These are phyloP conservation scores for Calliopum simillimum DNA, from an alignment of 2,888 invertebrate genomes.

Conservation along the genomic window DNA sequence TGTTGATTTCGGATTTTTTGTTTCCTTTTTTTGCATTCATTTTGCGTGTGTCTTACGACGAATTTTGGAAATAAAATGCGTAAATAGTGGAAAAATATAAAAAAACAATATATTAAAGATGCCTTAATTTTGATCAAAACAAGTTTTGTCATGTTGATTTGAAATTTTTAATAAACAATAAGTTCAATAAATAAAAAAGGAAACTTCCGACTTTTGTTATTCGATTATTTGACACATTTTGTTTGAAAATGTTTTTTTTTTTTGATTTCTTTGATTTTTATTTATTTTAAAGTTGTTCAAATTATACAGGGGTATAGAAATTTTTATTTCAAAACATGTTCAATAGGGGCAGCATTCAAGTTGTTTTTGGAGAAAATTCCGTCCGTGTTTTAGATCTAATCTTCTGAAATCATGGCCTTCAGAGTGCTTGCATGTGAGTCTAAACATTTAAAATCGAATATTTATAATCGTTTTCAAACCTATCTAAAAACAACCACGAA, in stretches of 20 bases:
- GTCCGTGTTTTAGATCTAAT: too few species aligned
- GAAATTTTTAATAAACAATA: too few species aligned
- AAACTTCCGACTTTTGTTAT: not conserved
- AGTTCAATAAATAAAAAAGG: too few species aligned
- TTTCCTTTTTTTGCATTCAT: slow-evolving; percentile 10
- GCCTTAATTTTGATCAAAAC: slow-evolving; percentile 24
- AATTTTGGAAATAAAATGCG: slow-evolving; percentile 24
- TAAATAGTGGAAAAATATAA: slow-evolving; percentile 27
- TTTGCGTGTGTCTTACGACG: not conserved
- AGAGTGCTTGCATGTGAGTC: too few species aligned
- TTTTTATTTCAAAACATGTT: too few species aligned
- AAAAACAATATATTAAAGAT: slow-evolving; percentile 22
- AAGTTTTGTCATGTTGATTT: slow-evolving; percentile 29
- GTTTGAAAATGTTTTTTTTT: not conserved
- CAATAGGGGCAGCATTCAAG: too few species aligned
- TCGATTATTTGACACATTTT: not conserved
- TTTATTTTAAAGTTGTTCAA: not conserved
- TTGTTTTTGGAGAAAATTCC: too few species aligned
- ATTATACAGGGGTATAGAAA: too few species aligned
- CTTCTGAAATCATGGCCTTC: too few species aligned
- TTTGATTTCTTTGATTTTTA: not conserved
- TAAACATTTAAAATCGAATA: too few species aligned
- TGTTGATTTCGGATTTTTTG: slow-evolving; percentile 22
- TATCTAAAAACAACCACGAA: too few species aligned
- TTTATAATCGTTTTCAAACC: too few species aligned